Percentiles rank a stretch among this genome's conserved stretches.
Conservation (phyloP, 2,888 invertebrate genomes). For the Euclidia mi region DNA sequence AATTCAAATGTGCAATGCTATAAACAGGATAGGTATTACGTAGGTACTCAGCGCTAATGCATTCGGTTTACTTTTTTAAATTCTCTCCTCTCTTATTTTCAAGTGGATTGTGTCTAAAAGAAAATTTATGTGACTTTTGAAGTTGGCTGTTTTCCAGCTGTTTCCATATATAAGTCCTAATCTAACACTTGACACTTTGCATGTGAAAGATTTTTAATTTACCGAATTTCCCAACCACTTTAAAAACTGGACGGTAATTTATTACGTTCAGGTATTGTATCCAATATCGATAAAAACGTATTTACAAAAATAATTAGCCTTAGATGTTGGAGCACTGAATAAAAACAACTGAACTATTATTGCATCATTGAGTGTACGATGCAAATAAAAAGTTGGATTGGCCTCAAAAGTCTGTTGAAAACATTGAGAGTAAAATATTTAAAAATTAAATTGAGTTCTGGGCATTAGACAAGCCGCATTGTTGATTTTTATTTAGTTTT, state of each 20-base stretch:
- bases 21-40: neutral
- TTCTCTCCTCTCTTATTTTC: slow-evolving; percentile 24
- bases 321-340: neutral
- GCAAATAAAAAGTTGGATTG: slow-evolving; percentile 11
- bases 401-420: slow-evolving; percentile 22
- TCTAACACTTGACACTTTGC: slow-evolving; percentile 51
- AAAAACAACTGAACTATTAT: slow-evolving; percentile 3
- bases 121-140: slow-evolving; percentile 65
- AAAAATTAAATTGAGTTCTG: slow-evolving; percentile 18
- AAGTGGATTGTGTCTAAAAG: slow-evolving; percentile 61
- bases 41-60: slow-evolving; percentile 3
- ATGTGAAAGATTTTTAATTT: slow-evolving; percentile 36
- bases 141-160: slow-evolving; percentile 76
- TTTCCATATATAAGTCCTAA: slow-evolving; percentile 74
- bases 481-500: slow-evolving; percentile 13
- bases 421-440: slow-evolving; percentile 8
- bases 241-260: neutral
- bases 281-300: neutral
- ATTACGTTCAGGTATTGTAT: neutral
- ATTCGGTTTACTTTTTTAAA: slow-evolving; percentile 21
- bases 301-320: neutral
- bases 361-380: slow-evolving; percentile 6
- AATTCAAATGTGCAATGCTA: neutral
- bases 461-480: slow-evolving; percentile 21
- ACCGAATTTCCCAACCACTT: slow-evolving; percentile 1